phyloP scores from a whole-genome alignment of 2,113 vertebrate species.

The Sardina pilchardus region DNA sequence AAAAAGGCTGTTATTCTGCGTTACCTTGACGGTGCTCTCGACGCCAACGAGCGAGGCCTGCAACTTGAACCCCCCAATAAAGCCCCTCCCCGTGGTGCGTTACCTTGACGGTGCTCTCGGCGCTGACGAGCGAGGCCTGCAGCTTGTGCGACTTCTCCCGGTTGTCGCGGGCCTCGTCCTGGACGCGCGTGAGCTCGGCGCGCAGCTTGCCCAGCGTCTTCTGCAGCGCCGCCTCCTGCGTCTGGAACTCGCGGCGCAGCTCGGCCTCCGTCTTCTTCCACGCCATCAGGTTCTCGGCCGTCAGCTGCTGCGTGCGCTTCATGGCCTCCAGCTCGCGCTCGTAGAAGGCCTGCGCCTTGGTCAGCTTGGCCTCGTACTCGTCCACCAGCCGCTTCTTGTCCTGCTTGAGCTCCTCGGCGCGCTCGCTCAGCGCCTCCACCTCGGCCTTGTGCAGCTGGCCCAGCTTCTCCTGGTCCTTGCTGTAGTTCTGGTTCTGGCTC shows the following conservation, averaged over 20 bases:
- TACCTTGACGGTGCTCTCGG: conserved; percentile 88
- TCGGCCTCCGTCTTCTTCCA: conserved; percentile 96
- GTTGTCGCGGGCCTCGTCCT: conserved; percentile 88
- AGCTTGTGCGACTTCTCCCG: conserved; percentile 90
- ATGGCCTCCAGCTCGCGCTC: conserved; percentile 94
- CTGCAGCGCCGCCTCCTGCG: conserved; percentile 88
- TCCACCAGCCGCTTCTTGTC: conserved; percentile 92
- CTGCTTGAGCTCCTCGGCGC: conserved; percentile 85
- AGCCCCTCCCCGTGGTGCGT: not conserved
- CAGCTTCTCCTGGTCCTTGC: conserved; percentile 88
- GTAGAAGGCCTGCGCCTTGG: conserved; percentile 94
- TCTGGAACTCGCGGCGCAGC: conserved; percentile 91
- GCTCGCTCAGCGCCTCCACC: conserved; percentile 82
- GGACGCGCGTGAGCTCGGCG: conserved; percentile 83
- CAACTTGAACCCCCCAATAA: conserved; percentile 71
- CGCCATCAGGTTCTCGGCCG: conserved; percentile 88
- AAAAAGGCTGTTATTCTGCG: no score
- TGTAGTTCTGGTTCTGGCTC: conserved; percentile 84
- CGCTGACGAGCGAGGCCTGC: conserved; percentile 77
- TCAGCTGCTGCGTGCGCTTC: conserved; percentile 95
- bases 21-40: conserved; percentile 86
- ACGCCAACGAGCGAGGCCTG: conserved; percentile 78
- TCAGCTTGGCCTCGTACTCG: conserved; percentile 93
- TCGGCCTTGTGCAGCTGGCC: conserved; percentile 85
- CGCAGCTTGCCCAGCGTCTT: conserved; percentile 85